Conservation (phyloP, 1,140 invertebrate species). For the Brachionus asplanchnoidis region DNA sequence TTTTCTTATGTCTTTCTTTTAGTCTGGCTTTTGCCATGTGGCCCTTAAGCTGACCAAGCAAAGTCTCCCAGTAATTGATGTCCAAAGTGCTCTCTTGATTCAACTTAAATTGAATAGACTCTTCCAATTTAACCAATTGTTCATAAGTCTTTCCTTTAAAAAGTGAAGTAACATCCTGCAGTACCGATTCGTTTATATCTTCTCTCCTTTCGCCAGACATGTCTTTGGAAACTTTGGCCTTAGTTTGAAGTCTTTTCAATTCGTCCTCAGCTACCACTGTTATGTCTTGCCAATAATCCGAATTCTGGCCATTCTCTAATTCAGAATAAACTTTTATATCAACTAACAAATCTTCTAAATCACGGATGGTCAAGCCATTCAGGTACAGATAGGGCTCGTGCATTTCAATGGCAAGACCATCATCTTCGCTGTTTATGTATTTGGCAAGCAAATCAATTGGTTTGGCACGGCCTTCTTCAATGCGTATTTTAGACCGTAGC, state of each 20-base stretch:
- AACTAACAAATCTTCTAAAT: slow-evolving; percentile 92
- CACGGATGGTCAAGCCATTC: slow-evolving; percentile 79
- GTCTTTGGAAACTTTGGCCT: slow-evolving; percentile 57
- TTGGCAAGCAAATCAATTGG: slow-evolving; percentile 94
- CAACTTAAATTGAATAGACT: slow-evolving; percentile 76
- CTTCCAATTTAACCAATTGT: slow-evolving; percentile 75
- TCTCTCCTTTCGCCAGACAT: slow-evolving; percentile 66
- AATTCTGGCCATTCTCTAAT: slow-evolving; percentile 70
- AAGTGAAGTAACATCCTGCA: slow-evolving; percentile 76
- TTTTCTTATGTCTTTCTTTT: slow-evolving; percentile 83
- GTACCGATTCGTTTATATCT: slow-evolving; percentile 87
- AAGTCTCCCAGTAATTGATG: slow-evolving; percentile 92
- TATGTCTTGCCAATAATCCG: slow-evolving; percentile 94
- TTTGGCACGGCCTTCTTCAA: slow-evolving; percentile 90
- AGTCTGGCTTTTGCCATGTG: slow-evolving; percentile 88
- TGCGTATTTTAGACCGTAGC: slow-evolving; percentile 82
- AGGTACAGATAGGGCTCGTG: slow-evolving; percentile 94
- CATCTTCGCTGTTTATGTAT: slow-evolving; percentile 85
- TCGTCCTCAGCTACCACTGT: slow-evolving; percentile 92
- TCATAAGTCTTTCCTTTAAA: slow-evolving; percentile 88
- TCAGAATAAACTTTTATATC: slow-evolving; percentile 77
- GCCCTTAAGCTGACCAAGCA: slow-evolving; percentile 85
- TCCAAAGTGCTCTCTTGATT: slow-evolving; percentile 79
- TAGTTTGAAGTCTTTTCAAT: slow-evolving; percentile 72
- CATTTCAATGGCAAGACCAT: slow-evolving; percentile 78